phyloP scores from a whole-genome alignment of 1,140 invertebrate species.

The Papilio polyxenes region DNA sequence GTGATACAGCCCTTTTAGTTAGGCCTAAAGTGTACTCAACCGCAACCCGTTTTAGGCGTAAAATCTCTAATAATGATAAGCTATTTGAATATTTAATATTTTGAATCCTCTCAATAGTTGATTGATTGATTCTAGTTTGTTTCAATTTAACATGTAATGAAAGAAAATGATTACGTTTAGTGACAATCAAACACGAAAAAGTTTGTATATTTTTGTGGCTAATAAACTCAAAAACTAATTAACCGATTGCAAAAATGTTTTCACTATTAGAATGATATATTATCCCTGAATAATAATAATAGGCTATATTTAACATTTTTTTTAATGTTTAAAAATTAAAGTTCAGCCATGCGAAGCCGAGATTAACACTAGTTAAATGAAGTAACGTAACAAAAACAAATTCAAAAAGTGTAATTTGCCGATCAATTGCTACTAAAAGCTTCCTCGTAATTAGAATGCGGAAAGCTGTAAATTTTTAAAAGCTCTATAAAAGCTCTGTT shows the following conservation, averaged over 20 bases:
- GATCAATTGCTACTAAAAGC: conserved; percentile 10
- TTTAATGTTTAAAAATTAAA: background rate
- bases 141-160: background rate
- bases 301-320: too few relatives aligned
- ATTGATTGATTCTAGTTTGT: background rate
- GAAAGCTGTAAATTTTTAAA: conserved; percentile 20
- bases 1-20: conserved; percentile 10
- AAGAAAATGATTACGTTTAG: background rate
- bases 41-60: conserved; percentile 2
- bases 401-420: conserved; percentile 2
- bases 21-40: background rate
- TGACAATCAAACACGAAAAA: background rate
- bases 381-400: background rate
- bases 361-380: background rate
- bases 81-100: conserved; percentile 5
- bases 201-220: too few relatives aligned
- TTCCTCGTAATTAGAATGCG: conserved; percentile 11
- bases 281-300: too few relatives aligned
- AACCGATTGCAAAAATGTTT: background rate
- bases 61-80: conserved; percentile 1
- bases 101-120: background rate
- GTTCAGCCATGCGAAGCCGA: background rate
- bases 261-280: background rate
- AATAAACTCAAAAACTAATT: background rate
- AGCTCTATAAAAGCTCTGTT: conserved; percentile 16